Evolutionary conservation across 1,140 invertebrate species (phyloP), one percentile per base, ranked within the genome.

Genomic region (Ladona fulva): DNA sequence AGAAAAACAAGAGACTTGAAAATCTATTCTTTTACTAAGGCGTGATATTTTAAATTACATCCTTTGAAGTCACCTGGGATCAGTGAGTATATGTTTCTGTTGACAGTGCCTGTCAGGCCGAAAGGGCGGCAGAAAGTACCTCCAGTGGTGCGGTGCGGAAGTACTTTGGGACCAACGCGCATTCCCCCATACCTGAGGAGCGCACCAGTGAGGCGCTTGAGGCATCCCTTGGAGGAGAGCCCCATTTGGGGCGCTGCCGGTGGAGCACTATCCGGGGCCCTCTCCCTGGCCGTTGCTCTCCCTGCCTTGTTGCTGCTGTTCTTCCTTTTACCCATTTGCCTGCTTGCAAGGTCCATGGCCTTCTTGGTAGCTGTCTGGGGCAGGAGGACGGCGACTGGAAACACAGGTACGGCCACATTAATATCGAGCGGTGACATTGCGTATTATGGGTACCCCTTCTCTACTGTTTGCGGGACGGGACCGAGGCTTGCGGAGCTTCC

Each of bases 181-280:
- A 22, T 66, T 22, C 52, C 52, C 5, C 52, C 52, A 22, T 75
- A 78, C 73, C 22, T 74, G 24, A 66, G 75, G 5, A 78, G 76
- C 42, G 83, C 83, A 19, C 85, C 85, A 0, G 80, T 85, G 42
- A 80, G 81, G 37, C 80, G 83, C 11, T 80, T 87, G 24, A 80
- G 82, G 22, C 87, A 88, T 81, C 83, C 86, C 0, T 81, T 87
- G 29, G 86, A 87, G 77, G 84, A 85, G 77, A 86, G 83, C 74
- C 83, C 87, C 5, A 80, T 85, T 29, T 81, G 84, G 74, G 82
- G 83, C 16, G 83, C 87, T 76, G 24, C 86, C 29, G 77, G 83
- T 0, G 82, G 86, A 16, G 80, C 84, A 7, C 76, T 86, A 7
- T 85, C 85, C 8, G 83, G 86, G 16, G 78, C 86, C 10, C 76